Percentiles rank a stretch among this genome's conserved stretches.
These are phyloP conservation scores for Daphoenositta chrysoptera DNA, from an alignment of 2,113 vertebrate species.

Conservation along the genomic window DNA sequence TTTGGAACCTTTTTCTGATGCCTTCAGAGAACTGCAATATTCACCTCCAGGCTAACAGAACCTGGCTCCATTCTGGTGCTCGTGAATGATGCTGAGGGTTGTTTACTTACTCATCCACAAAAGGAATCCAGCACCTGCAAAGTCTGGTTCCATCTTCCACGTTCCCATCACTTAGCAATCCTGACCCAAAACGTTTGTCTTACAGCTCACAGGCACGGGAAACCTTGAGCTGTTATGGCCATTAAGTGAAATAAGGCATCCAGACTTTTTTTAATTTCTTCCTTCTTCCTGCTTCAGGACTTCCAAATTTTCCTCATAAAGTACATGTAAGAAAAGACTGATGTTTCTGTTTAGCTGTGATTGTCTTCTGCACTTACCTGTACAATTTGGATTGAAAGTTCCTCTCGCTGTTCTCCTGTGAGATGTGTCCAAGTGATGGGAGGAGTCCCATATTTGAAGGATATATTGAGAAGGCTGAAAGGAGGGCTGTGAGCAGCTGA, in stretches of 20 bases:
- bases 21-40: not conserved
- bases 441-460: not conserved
- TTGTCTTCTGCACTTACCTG: not conserved
- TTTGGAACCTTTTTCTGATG: not conserved
- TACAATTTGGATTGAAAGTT: not conserved
- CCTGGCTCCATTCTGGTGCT: not conserved
- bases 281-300: not conserved
- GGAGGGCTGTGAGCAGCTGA: not conserved
- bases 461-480: not conserved
- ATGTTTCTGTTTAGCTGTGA: not conserved
- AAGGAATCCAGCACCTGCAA: not conserved
- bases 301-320: not conserved
- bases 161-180: fast-evolving
- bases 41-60: not conserved
- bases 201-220: not conserved
- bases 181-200: not conserved
- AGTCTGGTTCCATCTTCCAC: not conserved
- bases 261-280: not conserved
- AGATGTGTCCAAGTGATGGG: not conserved
- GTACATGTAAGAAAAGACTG: not conserved
- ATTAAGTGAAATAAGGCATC: not conserved
- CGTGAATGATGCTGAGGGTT: not conserved
- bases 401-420: not conserved
- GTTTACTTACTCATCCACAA: not conserved
- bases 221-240: not conserved